Percentiles rank a stretch among this genome's conserved stretches.
Evolutionary conservation across 2,888 invertebrate genomes (phyloP).

Genomic region (Epistrophe eligans): DNA sequence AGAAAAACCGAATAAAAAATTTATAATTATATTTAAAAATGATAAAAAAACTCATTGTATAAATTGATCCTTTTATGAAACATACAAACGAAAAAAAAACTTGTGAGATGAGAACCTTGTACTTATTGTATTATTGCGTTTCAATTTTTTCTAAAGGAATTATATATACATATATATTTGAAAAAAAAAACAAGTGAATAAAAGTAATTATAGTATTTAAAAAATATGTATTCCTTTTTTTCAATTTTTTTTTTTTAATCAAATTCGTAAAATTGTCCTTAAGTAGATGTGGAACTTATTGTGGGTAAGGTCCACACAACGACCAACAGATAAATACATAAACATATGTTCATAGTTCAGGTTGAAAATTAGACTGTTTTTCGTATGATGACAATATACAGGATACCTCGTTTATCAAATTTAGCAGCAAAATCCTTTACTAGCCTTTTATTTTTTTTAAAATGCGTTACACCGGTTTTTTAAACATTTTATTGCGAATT

Average conservation of each 20-base stretch:
- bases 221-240: background rate
- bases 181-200: constrained; percentile 59
- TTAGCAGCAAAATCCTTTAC: too few relatives aligned
- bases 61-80: constrained; percentile 69
- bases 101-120: constrained; percentile 61
- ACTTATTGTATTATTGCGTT: constrained; percentile 75
- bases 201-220: constrained; percentile 63
- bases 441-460: too few relatives aligned
- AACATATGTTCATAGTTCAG: too few relatives aligned
- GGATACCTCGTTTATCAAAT: too few relatives aligned
- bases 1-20: constrained; percentile 38
- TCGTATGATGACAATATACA: too few relatives aligned
- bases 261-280: too few relatives aligned
- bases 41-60: constrained; percentile 54
- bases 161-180: constrained; percentile 61
- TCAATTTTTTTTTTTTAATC: background rate
- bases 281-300: too few relatives aligned
- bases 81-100: constrained; percentile 50
- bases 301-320: too few relatives aligned
- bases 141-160: constrained; percentile 73
- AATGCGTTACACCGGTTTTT: background rate
- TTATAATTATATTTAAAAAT: constrained; percentile 40
- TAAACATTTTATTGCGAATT: background rate
- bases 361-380: too few relatives aligned
- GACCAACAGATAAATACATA: too few relatives aligned